Evolutionary conservation across 2,113 vertebrate species (phyloP).

Genomic region (Sander lucioperca): DNA sequence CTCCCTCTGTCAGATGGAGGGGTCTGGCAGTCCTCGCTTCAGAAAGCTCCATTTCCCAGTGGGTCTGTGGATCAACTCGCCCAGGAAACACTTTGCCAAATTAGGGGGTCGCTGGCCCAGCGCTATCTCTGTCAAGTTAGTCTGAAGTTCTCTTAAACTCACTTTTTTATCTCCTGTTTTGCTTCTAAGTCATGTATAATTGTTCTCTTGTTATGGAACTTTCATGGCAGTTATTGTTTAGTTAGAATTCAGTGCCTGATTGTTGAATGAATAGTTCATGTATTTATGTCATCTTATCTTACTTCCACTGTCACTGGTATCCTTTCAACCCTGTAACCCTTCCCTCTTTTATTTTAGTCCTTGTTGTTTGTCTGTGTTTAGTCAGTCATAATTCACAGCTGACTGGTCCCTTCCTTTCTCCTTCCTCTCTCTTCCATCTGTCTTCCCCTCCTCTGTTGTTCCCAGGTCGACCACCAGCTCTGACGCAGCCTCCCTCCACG

Average conservation of each 20-base stretch:
- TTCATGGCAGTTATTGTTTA: neutral
- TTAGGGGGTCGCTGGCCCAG: conserved; percentile 93
- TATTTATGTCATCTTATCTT: conserved; percentile 56
- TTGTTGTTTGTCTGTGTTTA: conserved; percentile 63
- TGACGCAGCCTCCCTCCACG: conserved; percentile 84
- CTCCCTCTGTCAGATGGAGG: conserved; percentile 85
- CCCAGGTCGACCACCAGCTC: conserved; percentile 85
- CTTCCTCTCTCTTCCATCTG: conserved; percentile 70
- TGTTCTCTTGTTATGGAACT: neutral
- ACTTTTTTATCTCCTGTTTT: conserved; percentile 19
- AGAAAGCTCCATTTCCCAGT: conserved; percentile 94
- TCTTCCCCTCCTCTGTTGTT: conserved; percentile 59
- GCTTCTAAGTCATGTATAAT: neutral
- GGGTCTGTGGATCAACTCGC: conserved; percentile 95
- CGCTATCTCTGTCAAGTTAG: conserved; percentile 92
- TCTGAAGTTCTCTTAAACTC: conserved; percentile 41
- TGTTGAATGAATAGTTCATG: conserved; percentile 34
- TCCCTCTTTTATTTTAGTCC: conserved; percentile 69
- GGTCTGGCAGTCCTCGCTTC: conserved; percentile 91
- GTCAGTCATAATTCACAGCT: conserved; percentile 78
- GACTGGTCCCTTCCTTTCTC: conserved; percentile 73
- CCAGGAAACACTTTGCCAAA: conserved; percentile 94
- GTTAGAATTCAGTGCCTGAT: conserved; percentile 16
- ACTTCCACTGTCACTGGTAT: conserved; percentile 58
- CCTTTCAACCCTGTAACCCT: conserved; percentile 36